Conservation (phyloP, 2,113 vertebrate species). For the Hydrochoerus hydrochaeris region DNA sequence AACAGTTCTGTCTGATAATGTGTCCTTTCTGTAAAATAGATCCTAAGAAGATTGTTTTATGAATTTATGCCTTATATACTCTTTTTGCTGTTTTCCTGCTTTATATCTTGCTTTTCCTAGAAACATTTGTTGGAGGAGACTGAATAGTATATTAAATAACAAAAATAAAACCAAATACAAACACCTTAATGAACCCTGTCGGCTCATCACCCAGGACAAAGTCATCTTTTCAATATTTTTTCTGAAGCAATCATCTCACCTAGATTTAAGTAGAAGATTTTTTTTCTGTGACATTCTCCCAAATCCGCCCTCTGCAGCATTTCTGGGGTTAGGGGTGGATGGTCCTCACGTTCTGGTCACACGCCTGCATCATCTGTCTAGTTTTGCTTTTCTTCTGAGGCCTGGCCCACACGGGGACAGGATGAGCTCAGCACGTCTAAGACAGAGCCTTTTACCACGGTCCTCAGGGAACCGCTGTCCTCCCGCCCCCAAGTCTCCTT, state of each 20-base stretch:
- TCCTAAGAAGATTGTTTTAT: background rate
- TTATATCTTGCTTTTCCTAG: background rate
- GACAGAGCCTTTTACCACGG: accelerated
- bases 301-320: background rate
- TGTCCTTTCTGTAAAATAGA: background rate
- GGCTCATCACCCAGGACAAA: background rate
- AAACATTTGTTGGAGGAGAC: background rate
- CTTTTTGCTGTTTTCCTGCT: background rate
- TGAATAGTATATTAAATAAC: background rate
- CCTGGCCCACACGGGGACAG: background rate
- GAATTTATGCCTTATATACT: background rate
- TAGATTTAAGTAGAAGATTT: background rate
- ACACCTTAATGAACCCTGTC: background rate
- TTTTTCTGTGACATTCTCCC: background rate
- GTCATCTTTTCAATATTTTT: background rate
- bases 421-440: background rate
- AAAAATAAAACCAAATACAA: background rate
- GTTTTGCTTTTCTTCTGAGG: background rate
- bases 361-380: accelerated
- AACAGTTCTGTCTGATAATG: background rate
- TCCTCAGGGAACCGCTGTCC: accelerated
- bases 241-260: background rate
- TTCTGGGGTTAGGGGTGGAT: background rate
- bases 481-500: background rate
- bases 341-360: background rate